Conservation (phyloP, 2,113 vertebrate species). For the Anser brachyrhynchus region DNA sequence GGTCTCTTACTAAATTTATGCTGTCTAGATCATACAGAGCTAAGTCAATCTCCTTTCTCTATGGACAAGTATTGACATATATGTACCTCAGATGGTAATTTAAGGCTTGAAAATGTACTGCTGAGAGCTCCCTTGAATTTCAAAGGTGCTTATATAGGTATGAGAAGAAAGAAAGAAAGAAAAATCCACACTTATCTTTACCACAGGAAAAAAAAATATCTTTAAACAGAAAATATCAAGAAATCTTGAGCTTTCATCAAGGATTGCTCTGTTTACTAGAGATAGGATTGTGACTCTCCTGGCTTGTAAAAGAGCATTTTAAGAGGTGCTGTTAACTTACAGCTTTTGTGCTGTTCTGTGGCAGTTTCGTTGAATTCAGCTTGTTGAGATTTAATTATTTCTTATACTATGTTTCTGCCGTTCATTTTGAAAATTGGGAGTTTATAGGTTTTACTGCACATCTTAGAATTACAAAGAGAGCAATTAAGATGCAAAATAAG, state of each 20-base stretch:
- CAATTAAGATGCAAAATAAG: not conserved
- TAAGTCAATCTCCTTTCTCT: not conserved
- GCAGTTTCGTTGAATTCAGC: not conserved
- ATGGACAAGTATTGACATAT: not conserved
- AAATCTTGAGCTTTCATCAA: not conserved
- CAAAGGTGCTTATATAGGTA: not conserved
- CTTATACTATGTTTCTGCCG: not conserved
- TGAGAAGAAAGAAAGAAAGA: not conserved
- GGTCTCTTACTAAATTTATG: not conserved
- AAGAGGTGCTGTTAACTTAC: not conserved
- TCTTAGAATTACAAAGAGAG: not conserved
- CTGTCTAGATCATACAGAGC: not conserved
- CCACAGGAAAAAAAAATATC: too few species aligned
- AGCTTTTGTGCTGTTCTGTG: not conserved
- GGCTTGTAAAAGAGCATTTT: not conserved
- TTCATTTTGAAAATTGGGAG: not conserved
- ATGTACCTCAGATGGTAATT: not conserved
- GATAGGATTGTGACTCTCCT: not conserved
- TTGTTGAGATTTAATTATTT: not conserved
- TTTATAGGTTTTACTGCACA: not conserved
- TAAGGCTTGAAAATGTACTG: not conserved
- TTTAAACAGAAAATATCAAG: not conserved
- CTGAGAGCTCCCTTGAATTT: not conserved
- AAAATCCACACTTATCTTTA: not conserved
- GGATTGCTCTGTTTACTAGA: not conserved